phyloP scores from a whole-genome alignment of 2,797 vertebrate species.

The Periparus ater region DNA sequence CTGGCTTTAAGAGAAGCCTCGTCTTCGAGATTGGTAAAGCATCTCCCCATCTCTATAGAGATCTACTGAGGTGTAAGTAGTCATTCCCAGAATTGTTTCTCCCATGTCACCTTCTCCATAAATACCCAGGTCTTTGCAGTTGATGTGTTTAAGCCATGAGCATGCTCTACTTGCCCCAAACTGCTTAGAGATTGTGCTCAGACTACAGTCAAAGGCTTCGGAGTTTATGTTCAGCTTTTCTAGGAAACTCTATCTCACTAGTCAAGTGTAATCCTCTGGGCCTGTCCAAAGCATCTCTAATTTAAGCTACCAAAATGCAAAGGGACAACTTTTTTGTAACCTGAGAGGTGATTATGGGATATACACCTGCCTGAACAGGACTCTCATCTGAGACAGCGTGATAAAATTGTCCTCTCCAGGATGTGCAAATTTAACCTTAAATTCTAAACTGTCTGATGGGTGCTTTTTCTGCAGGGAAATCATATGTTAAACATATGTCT shows the following conservation, averaged over 20 bases:
- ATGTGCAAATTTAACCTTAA: background rate
- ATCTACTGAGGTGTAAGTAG: background rate
- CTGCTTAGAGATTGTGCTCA: background rate
- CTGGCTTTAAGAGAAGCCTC: background rate
- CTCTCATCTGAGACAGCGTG: accelerated
- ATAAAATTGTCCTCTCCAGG: background rate
- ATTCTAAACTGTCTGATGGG: background rate
- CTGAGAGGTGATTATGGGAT: background rate
- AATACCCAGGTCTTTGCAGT: background rate
- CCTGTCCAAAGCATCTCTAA: background rate
- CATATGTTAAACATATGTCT: background rate
- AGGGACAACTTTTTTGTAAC: background rate
- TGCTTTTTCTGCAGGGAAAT: background rate
- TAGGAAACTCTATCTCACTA: background rate
- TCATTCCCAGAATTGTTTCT: background rate
- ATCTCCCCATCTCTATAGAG: background rate
- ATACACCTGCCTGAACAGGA: background rate
- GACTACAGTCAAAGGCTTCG: background rate
- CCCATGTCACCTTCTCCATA: background rate
- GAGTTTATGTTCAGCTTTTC: background rate
- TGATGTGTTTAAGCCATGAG: background rate
- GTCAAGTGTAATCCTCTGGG: background rate
- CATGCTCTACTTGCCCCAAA: accelerated
- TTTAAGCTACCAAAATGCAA: background rate
- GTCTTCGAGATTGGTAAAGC: background rate